Conservation (phyloP, 1,140 invertebrate genomes). For the Papilio helenus region DNA sequence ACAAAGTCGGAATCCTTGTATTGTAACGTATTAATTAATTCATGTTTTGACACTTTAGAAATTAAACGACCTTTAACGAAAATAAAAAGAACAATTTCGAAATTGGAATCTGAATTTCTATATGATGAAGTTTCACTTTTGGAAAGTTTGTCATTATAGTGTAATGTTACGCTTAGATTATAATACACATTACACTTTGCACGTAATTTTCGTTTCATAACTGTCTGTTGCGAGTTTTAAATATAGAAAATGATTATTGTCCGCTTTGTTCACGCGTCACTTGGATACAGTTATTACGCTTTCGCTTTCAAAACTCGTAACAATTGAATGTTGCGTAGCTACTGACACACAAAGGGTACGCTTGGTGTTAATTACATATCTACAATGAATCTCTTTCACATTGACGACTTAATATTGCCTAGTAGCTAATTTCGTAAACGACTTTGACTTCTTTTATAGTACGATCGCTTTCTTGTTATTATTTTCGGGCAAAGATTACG, state of each 20-base stretch:
- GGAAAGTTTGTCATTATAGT: slow-evolving; percentile 4
- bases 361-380: slow-evolving; percentile 19
- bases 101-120: neutral
- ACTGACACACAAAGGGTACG: slow-evolving; percentile 17
- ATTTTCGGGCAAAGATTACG: neutral
- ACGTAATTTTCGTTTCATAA: slow-evolving; percentile 53
- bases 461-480: neutral
- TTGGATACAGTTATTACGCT: slow-evolving; percentile 34
- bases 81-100: too few species aligned
- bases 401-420: slow-evolving; percentile 25
- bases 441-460: neutral
- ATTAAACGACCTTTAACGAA: too few species aligned
- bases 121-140: slow-evolving; percentile 29
- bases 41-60: too few species aligned
- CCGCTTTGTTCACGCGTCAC: slow-evolving; percentile 13
- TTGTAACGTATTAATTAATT: neutral
- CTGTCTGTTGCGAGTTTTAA: slow-evolving; percentile 52
- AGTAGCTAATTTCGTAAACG: neutral
- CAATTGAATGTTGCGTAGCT: slow-evolving; percentile 33
- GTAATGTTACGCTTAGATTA: slow-evolving; percentile 35
- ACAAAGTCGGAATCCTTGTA: neutral
- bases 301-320: slow-evolving; percentile 29
- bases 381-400: slow-evolving; percentile 5
- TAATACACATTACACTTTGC: slow-evolving; percentile 51
- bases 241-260: slow-evolving; percentile 39